Base-by-base conservation (phyloP, 2,888 invertebrate genomes). In the Diachrysia chrysitis region DNA sequence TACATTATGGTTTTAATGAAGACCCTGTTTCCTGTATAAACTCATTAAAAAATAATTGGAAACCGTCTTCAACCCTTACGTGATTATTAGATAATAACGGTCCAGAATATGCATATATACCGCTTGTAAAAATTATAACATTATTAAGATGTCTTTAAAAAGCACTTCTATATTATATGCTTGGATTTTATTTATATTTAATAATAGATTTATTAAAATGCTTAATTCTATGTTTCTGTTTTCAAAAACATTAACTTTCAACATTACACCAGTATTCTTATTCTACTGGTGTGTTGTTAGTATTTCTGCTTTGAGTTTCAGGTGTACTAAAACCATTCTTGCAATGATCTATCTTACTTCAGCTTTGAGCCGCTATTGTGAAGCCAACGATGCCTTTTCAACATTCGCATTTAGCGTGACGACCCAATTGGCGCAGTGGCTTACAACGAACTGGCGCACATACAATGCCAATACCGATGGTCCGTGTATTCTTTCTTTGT, bases 1-100 rank as follows among this genome's bases (percentile, higher is more conserved):
- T 23, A 37, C 12, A 54, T 29, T 12, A n/a, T 17, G n/a, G 63
- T n/a, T 61, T 53, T 29, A 32, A 29, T 58, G 12, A 19, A 19
- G 32, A 16, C 37, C 25, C 23, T 63, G 54, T 60, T 73, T 66
- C 61, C 59, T 73, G 66, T 66, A 35, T 59, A 73, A 82, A 78
- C 58, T 75, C 58, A 71, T 73, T 72, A 71, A 83, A 79, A 81
- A 77, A 78, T 72, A 78, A 83, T 79, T 67, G 51, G 58, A 61
- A 69, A 74, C 68, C 72, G 71, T 71, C 63, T 73, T 73, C 73
- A 25, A 76, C 53, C 42, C 42, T 21, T 19, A 51, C 42, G 60
- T 58, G 68, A 51, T 73, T 67, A 61, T 73, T 73, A 42, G n/a
- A 54, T 67, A 58, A 67, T 58, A 61, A 46, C 54, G 37, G 21